phyloP scores from a whole-genome alignment of 2,888 invertebrate species.

The Phortica magna region DNA sequence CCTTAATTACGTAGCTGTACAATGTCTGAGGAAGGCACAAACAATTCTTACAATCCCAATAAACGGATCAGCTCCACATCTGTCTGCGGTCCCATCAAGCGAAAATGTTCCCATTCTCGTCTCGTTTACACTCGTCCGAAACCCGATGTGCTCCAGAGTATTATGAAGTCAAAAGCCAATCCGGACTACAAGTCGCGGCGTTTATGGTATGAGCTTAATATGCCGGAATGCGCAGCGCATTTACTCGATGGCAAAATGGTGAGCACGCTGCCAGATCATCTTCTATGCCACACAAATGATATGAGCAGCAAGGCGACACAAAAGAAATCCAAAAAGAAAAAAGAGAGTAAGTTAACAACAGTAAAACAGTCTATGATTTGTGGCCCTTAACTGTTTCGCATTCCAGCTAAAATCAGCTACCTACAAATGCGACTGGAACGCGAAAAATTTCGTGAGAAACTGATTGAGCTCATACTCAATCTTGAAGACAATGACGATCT shows the following conservation, averaged over 20 bases:
- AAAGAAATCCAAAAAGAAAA: constrained; percentile 57
- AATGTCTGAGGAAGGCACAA: constrained; percentile 38
- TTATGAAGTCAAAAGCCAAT: constrained; percentile 75
- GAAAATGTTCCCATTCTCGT: constrained; percentile 68
- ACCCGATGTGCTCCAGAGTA: constrained; percentile 67
- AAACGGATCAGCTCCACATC: constrained; percentile 60
- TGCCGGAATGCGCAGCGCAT: constrained; percentile 74
- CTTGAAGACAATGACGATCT: constrained; percentile 77
- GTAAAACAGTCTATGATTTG: neutral
- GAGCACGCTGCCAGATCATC: constrained; percentile 82
- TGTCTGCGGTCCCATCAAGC: constrained; percentile 57
- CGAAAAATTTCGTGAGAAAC: constrained; percentile 88
- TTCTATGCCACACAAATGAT: constrained; percentile 77
- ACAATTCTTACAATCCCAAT: constrained; percentile 58
- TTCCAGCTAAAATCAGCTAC: constrained; percentile 78
- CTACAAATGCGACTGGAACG: constrained; percentile 85
- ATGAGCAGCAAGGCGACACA: constrained; percentile 59
- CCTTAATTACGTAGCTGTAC: neutral
- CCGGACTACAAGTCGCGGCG: constrained; percentile 73
- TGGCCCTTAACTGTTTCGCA: neutral
- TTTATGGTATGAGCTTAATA: constrained; percentile 76
- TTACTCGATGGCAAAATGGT: constrained; percentile 78
- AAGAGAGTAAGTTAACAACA: constrained; percentile 53
- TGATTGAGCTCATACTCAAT: constrained; percentile 86
- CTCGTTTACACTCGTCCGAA: constrained; percentile 72